Evolutionary conservation across 2,888 invertebrate species (phyloP).

Genomic region (Thecocarcelia acutangulata): DNA sequence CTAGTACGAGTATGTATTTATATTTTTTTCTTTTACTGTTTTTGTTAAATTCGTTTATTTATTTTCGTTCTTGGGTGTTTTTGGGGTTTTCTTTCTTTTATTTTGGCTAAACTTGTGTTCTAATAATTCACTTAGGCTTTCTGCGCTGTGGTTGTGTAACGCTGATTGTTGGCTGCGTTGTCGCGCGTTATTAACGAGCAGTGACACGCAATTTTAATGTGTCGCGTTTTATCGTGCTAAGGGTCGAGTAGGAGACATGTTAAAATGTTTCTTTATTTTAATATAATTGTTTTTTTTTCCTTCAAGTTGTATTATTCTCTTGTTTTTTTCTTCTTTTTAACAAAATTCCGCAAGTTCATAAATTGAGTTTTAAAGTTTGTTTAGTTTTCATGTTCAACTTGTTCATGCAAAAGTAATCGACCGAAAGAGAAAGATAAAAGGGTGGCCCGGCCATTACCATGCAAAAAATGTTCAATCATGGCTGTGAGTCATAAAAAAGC

Average conservation of each 20-base stretch:
- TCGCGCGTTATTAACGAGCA: constrained; percentile 70
- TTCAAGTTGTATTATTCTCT: constrained; percentile 5
- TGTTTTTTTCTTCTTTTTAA: constrained; percentile 11
- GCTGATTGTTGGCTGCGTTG: constrained; percentile 69
- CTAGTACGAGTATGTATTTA: too few species aligned
- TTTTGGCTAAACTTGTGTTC: constrained; percentile 65
- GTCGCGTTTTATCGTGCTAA: constrained; percentile 66
- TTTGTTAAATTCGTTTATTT: constrained; percentile 21
- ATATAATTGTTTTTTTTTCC: constrained; percentile 14
- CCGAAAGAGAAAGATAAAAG: constrained; percentile 8
- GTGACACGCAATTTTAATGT: constrained; percentile 70
- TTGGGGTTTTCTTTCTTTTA: constrained; percentile 14
- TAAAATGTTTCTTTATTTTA: constrained; percentile 50
- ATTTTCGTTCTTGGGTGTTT: constrained; percentile 10
- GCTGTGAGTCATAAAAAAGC: constrained; percentile 52
- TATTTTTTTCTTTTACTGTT: constrained; percentile 10
- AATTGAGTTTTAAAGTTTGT: constrained; percentile 67
- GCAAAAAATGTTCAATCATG: constrained; percentile 43
- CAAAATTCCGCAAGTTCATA: constrained; percentile 70
- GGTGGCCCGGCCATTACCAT: constrained; percentile 5
- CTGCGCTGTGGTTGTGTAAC: constrained; percentile 60
- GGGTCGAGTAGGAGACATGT: constrained; percentile 66
- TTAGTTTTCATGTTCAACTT: constrained; percentile 59
- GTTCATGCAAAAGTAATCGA: constrained; percentile 52
- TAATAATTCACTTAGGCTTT: constrained; percentile 69